Base-by-base conservation (phyloP, 2,888 invertebrate species). In the Trachelus troglodyta region DNA sequence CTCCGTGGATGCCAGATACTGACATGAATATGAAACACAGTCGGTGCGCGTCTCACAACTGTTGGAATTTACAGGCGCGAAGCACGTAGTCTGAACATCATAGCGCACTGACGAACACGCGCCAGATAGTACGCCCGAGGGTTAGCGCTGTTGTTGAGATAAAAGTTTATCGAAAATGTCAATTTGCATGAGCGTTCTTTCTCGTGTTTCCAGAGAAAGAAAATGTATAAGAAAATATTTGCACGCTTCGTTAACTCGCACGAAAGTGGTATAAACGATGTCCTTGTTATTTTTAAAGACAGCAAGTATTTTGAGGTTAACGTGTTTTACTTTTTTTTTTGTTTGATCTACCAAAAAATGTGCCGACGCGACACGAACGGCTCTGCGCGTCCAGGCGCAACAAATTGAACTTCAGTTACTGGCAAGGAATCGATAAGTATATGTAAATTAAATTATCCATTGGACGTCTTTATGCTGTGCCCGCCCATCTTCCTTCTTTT, bases 1-100 rank as follows among this genome's bases (percentile, higher is more conserved):
- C 74, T 74, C n/a, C n/a, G 30, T 4, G 35, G 34, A 37, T 11
- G 12, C 23, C 15, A 30, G 34, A n/a, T n/a, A 71, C 37, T 34
- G 34, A 23, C 34, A 34, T 12, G 37, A 37, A 31, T 69, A 34
- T 34, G 69, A 76, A 75, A 69, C 69, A 69, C 56, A 69, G 71
- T 6, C 69, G 74, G 69, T n/a, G 34, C 34, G 69, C 34, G 69
- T 79, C 40, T 33, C 35, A 30, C 68, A 77, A 80, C 74, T 77
- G 71, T 37, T 31, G 68, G 33, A 79, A 79, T 79, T 83, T 76
- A 79, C 69, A 74, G 31, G 37, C 69, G 75, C n/a, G 68, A 56
- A 31, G 34, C 76, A 77, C 81, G 76, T 73, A 82, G 31, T 4
- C 69, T 23, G 40, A 35, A 68, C 74, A 73, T 81, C 80, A 30